These are phyloP conservation scores for Castor canadensis DNA, from an alignment of 2,113 vertebrate species.

Conservation along the genomic window DNA sequence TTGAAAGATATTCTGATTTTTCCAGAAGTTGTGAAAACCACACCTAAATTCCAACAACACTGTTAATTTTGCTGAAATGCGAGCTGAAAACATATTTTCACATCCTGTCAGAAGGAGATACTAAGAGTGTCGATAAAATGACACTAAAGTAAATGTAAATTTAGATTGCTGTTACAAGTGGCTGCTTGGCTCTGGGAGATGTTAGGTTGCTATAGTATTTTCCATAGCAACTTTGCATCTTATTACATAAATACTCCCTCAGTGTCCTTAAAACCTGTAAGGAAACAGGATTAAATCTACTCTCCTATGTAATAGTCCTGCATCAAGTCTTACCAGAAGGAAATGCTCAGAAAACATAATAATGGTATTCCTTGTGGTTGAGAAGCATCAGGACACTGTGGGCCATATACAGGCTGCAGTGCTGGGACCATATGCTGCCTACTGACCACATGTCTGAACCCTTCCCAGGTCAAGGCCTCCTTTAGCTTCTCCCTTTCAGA, in stretches of 20 bases:
- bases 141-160: conserved; percentile 89
- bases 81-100: conserved; percentile 86
- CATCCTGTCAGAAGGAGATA: conserved; percentile 87
- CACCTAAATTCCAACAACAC: conserved; percentile 79
- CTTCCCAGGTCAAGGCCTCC: conserved; percentile 55
- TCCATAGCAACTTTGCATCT: conserved; percentile 90
- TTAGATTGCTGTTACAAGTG: conserved; percentile 88
- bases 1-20: conserved; percentile 69
- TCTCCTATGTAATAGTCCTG: conserved; percentile 84
- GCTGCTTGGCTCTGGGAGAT: conserved; percentile 86
- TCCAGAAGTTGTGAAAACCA: conserved; percentile 77
- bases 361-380: conserved; percentile 71
- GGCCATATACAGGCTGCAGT: neutral
- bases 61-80: conserved; percentile 85
- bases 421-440: conserved; percentile 14
- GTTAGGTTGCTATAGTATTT: conserved; percentile 88
- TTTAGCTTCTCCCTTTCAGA: conserved; percentile 30
- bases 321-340: conserved; percentile 83
- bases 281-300: conserved; percentile 86
- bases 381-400: conserved; percentile 50
- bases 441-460: conserved; percentile 25
- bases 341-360: conserved; percentile 83
- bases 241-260: conserved; percentile 88
- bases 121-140: conserved; percentile 87
- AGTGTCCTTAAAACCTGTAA: conserved; percentile 86